phyloP scores from a whole-genome alignment of 2,888 invertebrate genomes.

The Polydrusus cervinus region DNA sequence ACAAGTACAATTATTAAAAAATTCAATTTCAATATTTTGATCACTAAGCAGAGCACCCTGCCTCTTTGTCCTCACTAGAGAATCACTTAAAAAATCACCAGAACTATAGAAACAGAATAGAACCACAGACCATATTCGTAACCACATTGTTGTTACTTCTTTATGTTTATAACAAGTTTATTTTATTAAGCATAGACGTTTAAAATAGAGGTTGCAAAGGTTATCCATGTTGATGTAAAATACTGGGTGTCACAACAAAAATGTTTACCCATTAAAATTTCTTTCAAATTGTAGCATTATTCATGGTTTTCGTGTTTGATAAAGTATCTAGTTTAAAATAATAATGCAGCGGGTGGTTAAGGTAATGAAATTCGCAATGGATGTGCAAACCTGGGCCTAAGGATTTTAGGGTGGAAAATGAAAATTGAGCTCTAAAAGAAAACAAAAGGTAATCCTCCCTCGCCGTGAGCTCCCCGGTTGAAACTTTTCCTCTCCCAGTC shows the following conservation, averaged over 20 bases:
- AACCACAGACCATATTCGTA: background rate
- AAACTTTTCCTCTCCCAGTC: too few relatives aligned
- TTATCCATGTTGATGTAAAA: background rate
- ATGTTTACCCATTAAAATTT: background rate
- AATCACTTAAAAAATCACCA: background rate
- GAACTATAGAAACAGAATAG: constrained; percentile 5
- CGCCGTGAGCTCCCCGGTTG: too few relatives aligned
- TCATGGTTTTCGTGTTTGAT: too few relatives aligned
- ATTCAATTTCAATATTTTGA: constrained; percentile 50
- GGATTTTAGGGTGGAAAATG: too few relatives aligned
- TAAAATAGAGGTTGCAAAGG: background rate
- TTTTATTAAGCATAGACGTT: background rate
- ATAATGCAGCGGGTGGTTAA: too few relatives aligned
- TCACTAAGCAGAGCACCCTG: background rate
- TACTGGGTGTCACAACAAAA: background rate
- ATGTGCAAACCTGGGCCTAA: too few relatives aligned
- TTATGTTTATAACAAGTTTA: constrained; percentile 1
- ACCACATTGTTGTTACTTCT: constrained; percentile 8
- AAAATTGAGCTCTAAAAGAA: too few relatives aligned
- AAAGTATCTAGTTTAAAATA: too few relatives aligned
- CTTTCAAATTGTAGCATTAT: too few relatives aligned
- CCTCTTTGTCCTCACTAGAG: constrained; percentile 10
- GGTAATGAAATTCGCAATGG: too few relatives aligned
- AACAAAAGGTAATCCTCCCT: too few relatives aligned
- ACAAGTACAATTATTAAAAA: constrained; percentile 58